Evolutionary conservation across 1,140 invertebrate species (phyloP), one percentile per base, ranked within the genome.

Genomic region (Leptinotarsa undecemlineata): DNA sequence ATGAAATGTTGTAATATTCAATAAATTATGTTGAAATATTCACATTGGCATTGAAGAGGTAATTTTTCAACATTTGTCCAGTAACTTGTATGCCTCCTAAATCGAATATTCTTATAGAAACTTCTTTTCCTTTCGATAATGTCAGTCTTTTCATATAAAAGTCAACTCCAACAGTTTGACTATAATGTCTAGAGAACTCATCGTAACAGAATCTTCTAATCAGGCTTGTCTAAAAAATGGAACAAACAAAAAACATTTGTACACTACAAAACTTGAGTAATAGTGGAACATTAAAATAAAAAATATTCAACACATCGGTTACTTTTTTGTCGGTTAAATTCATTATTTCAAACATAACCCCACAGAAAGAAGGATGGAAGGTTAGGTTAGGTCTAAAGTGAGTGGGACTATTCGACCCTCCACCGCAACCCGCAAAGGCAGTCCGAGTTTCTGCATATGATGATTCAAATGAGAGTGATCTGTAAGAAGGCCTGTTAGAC

Each of bases 11-110:
- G 51, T 57, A 47, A 33, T n/a, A 73, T 5, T 13, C 61, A 61
- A 70, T 48, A 15, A 15, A 20, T 73, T 68, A 71, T 42, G 33
- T 42, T 42, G 33, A 11, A 42, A 42, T 42, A 42, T 42, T 74
- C 88, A 96, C 95, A 87, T 96, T 88, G 64, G 92, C 90, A 74
- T 90, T 91, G 84, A 90, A 94, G 26, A 96, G 84, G 83, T 96
- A 96, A 85, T 95, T 96, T 70, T 91, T 89, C n/a, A 96, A 84
- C 93, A 97, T 95, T 63, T 88, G 86, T 14, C 92, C 92, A 67
- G 88, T 87, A 19, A 95, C 82, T 26, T 93, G 90, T 57, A 91
- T 88, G 11, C 95, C 95, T 33, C 94, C 93, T 68, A 96, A 90
- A 83, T 97, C 95, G 89, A 94, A 96, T 19, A 97, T 86, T 84